Base-by-base conservation (phyloP, 2,797 vertebrate species). In the Sternarchorhynchus goeldii region DNA sequence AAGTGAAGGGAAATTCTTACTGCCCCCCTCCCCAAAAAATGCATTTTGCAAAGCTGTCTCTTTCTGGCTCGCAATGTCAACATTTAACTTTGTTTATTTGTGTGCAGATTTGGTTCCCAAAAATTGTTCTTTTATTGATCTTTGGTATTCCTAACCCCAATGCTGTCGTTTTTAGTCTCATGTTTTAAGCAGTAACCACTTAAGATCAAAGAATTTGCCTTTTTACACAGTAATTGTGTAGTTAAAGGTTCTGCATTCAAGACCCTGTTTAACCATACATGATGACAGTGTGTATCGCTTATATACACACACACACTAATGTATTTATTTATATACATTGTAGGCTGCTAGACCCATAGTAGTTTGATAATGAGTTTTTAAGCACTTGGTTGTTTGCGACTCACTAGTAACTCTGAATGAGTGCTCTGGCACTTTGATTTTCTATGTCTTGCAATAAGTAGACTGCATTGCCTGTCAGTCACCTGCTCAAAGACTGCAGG, bases 131-230 rank as follows among this genome's bases (percentile, higher is more conserved):
- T n/a, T 34, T 41, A 36, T 25, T 41, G 18, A 64, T 41, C 18
- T 66, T 2, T 20, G 3, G 3, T 45, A 3, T 7, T 66, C 20
- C 73, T 79, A 66, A 36, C 73, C 53, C 71, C 78, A 76, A 81
- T 85, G 45, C 59, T 73, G 58, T 58, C 12, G 70, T 74, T 73
- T 80, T 57, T 10, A 32, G 39, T 18, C 72, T 62, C 59, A n/a
- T 6, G 17, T 25, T 59, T 20, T 64, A 21, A 29, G n/a, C 21
- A 45, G 29, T 20, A 17, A 36, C 8, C 12, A 4, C 34, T 59
- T 6, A 16, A 6, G 67, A 55, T 53, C 14, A 55, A 7, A 34
- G 16, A n/a, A n/a, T n/a, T 64, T 62, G 7, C 29, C 39, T 55
- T 63, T 29, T 56, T 58, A 34, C 21, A 53, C 68, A 56, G 18